A percentile compares a stretch with the other conserved stretches of the same genome.
These are phyloP conservation scores for Trachelus iudaicus DNA, from an alignment of 2,888 invertebrate species.

Conservation along the genomic window DNA sequence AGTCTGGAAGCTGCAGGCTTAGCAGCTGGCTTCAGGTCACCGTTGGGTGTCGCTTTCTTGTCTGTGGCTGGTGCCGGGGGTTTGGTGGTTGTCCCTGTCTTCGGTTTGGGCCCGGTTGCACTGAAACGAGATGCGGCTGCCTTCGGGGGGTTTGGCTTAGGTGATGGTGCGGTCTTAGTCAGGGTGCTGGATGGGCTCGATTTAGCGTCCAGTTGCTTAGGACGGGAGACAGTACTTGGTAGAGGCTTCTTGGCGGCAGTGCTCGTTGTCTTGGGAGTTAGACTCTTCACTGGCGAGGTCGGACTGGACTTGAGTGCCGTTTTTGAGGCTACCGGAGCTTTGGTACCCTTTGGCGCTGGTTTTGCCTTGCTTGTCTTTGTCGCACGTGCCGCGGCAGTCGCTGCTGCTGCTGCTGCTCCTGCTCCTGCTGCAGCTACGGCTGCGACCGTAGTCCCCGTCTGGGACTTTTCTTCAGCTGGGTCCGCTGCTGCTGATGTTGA, in stretches of 20 bases:
- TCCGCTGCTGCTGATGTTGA: slow-evolving; percentile 28
- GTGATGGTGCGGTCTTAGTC: slow-evolving; percentile 33
- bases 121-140: slow-evolving; percentile 31
- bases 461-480: slow-evolving; percentile 30
- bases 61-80: slow-evolving; percentile 46
- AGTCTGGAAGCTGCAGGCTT: slow-evolving; percentile 33
- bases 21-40: slow-evolving; percentile 67
- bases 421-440: slow-evolving; percentile 41
- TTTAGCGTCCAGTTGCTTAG: slow-evolving; percentile 41
- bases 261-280: slow-evolving; percentile 15
- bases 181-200: slow-evolving; percentile 17
- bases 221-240: slow-evolving; percentile 29
- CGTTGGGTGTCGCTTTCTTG: slow-evolving; percentile 70
- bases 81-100: slow-evolving; percentile 21
- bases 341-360: slow-evolving; percentile 37
- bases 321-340: slow-evolving; percentile 38
- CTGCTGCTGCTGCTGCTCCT: slow-evolving; percentile 44
- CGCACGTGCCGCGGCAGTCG: slow-evolving; percentile 38
- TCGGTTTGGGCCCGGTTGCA: not conserved
- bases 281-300: slow-evolving; percentile 45
- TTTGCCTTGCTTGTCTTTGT: slow-evolving; percentile 35
- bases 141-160: slow-evolving; percentile 39
- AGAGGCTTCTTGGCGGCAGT: slow-evolving; percentile 29
- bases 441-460: slow-evolving; percentile 21
- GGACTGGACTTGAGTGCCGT: slow-evolving; percentile 40